These are phyloP conservation scores for Macaca mulatta DNA, from an alignment of 2,113 vertebrate species.

Conservation along the genomic window DNA sequence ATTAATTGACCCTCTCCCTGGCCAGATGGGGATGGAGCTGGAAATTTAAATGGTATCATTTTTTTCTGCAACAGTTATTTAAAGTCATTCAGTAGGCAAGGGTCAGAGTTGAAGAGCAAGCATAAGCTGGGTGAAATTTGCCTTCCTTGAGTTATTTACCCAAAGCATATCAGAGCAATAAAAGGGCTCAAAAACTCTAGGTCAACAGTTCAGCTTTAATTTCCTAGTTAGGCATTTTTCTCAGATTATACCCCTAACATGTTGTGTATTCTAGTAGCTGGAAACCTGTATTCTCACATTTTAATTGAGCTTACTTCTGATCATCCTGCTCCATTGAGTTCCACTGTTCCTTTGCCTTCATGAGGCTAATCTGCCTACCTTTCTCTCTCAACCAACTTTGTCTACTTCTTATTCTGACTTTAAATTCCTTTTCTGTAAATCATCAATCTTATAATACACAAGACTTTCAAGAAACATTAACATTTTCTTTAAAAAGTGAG, in stretches of 20 bases:
- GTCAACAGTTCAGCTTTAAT: slow-evolving; percentile 39
- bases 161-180: slow-evolving; percentile 10
- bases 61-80: slow-evolving; percentile 53
- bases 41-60: slow-evolving; percentile 4
- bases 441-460: background rate
- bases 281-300: background rate
- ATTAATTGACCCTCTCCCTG: slow-evolving; percentile 51
- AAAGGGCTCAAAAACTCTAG: slow-evolving; percentile 15
- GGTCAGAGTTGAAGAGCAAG: slow-evolving; percentile 15
- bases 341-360: background rate
- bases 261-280: background rate
- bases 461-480: slow-evolving; percentile 14
- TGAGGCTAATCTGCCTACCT: background rate
- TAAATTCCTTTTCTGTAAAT: background rate
- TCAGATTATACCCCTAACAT: background rate
- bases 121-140: background rate
- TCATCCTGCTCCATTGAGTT: background rate
- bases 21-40: slow-evolving; percentile 68
- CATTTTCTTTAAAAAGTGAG: slow-evolving; percentile 3
- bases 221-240: slow-evolving; percentile 34
- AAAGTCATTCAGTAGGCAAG: slow-evolving; percentile 16
- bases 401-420: slow-evolving; percentile 33
- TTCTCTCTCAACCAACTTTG: slow-evolving; percentile 34
- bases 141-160: background rate
- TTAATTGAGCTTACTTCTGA: background rate